Base-by-base conservation (phyloP, 2,797 vertebrate genomes). In the Thripadectes ignobilis region DNA sequence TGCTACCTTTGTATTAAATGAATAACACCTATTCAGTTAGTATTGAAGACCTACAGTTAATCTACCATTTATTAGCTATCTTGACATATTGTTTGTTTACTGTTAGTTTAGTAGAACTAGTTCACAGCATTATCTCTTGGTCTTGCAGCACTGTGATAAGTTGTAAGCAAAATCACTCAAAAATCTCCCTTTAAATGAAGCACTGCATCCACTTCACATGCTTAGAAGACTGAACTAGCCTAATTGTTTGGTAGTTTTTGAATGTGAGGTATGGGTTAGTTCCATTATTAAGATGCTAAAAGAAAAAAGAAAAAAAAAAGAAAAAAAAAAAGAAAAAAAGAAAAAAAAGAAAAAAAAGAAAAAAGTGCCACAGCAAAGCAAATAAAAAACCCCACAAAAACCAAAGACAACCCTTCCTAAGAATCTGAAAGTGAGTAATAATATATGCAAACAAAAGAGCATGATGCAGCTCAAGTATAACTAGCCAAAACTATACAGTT, bases 161-260 rank as follows among this genome's bases (percentile, higher is more conserved):
- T 26, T 19, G 10, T 27, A 71, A 75, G 3, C 2, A 66, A 75
- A 69, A 45, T 36, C 18, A 45, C 12, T 14, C 8, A 61, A 71
- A 84, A 36, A 32, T 24, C 6, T 78, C 27, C 23, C 10, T 6
- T 17, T 68, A 36, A 68, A 48, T 13, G 6, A 83, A 73, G 58
- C 2, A 21, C 1, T 1, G 1, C 27, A 63, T 30, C 4, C 6
- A 38, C 8, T 48, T 74, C 9, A 54, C 9, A 24, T 22, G 5
- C 23, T 48, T 34, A 32, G 32, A 74, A 58, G 24, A 30, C 12
- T 48, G 34, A 68, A n/a, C 12, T 55, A 17, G 55, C 7, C 15
- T 48, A 54, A 68, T 16, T 61, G 7, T 26, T 74, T 22, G 6
- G 3, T 34, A 38, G 21, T 24, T 63, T 72, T 59, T 45, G 9